These are phyloP conservation scores for Pristis pectinata DNA, from an alignment of 2,797 vertebrate genomes.

Conservation along the genomic window DNA sequence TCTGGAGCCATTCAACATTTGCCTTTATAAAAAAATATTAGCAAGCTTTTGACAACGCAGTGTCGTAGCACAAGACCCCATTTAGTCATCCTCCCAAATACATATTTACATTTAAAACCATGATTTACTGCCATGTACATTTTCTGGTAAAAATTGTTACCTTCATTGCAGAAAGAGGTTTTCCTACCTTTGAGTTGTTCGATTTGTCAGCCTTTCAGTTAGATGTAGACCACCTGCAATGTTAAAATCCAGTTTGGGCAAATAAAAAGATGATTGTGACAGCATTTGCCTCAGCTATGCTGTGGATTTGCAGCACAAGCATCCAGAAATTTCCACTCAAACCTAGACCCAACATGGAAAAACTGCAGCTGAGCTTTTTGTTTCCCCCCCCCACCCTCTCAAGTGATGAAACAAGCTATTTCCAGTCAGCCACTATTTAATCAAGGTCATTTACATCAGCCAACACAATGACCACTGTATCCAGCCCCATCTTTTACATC, in stretches of 20 bases:
- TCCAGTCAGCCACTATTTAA: conserved; percentile 44
- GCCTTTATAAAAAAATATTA: conserved; percentile 61
- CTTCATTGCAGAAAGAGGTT: conserved; percentile 37
- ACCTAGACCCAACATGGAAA: conserved; percentile 52
- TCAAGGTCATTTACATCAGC: conserved; percentile 52
- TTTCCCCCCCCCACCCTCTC: conserved; percentile 60
- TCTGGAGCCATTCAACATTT: conserved; percentile 62
- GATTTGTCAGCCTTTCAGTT: conserved; percentile 53
- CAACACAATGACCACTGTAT: conserved; percentile 47
- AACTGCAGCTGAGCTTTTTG: conserved; percentile 68
- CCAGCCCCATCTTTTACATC: conserved; percentile 48
- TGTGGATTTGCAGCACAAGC: conserved; percentile 52
- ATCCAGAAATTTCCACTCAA: conserved; percentile 61
- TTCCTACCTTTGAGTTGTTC: conserved; percentile 46
- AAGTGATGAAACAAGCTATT: conserved; percentile 55
- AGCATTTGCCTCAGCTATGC: conserved; percentile 52
- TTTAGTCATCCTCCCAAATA: conserved; percentile 52
- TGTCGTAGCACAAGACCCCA: conserved; percentile 53
- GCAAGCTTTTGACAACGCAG: conserved; percentile 55
- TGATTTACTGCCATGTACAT: conserved; percentile 49
- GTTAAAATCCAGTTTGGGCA: conserved; percentile 57
- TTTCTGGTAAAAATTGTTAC: conserved; percentile 46
- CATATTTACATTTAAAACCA: conserved; percentile 55
- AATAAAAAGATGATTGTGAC: conserved; percentile 42
- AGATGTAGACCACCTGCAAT: conserved; percentile 62